Evolutionary conservation across 2,888 invertebrate genomes (phyloP).

Genomic region (Spodoptera littoralis): DNA sequence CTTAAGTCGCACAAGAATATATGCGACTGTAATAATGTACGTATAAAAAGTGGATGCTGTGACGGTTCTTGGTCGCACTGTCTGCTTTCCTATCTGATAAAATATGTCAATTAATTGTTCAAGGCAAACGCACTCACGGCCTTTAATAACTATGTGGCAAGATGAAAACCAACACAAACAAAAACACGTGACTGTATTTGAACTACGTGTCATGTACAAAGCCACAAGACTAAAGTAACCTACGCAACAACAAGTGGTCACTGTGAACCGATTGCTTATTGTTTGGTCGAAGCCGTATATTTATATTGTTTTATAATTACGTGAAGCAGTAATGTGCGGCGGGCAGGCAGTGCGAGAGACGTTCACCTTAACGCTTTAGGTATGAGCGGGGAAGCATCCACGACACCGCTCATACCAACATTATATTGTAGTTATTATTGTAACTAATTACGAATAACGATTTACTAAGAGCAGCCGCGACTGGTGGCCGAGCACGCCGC

Average conservation of each 20-base stretch:
- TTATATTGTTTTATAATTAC: conserved; percentile 45
- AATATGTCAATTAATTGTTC: conserved; percentile 81
- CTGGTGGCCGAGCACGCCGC: conserved; percentile 57
- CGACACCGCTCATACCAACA: conserved; percentile 88
- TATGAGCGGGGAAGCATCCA: conserved; percentile 88
- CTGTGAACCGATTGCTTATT: conserved; percentile 42
- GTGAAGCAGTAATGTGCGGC: conserved; percentile 58
- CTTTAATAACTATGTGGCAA: conserved; percentile 27
- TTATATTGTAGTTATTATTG: conserved; percentile 87
- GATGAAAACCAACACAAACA: conserved; percentile 26
- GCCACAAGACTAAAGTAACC: conserved; percentile 20
- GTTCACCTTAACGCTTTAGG: conserved; percentile 88
- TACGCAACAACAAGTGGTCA: conserved; percentile 37
- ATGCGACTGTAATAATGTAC: conserved; percentile 78
- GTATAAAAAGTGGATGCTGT: conserved; percentile 86
- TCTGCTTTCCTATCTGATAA: conserved; percentile 73
- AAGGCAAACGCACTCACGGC: conserved; percentile 56
- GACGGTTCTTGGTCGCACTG: conserved; percentile 80
- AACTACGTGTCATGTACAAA: conserved; percentile 20
- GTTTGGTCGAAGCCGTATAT: conserved; percentile 42
- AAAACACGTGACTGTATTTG: conserved; percentile 40
- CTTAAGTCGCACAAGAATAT: conserved; percentile 73
- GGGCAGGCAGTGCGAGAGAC: conserved; percentile 79
- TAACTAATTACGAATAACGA: conserved; percentile 84
- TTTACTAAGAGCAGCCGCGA: conserved; percentile 71